A percentile compares a stretch with the other conserved stretches of the same genome.
Conservation (phyloP, 2,113 vertebrate species). For the Cottus gobio region DNA sequence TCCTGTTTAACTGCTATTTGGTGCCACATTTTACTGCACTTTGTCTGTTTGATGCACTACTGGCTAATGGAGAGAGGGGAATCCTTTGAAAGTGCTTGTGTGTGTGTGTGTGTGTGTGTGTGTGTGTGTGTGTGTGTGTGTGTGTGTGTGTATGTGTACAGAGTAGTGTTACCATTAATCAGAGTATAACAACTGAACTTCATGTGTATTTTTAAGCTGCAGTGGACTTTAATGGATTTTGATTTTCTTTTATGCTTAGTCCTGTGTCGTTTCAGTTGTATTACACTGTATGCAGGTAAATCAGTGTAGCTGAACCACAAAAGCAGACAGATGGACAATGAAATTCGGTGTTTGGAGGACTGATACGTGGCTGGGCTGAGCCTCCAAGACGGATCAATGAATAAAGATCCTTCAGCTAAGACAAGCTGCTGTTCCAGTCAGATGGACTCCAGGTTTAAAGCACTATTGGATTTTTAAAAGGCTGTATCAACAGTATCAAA, state of each 20-base stretch:
- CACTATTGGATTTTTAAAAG: not conserved
- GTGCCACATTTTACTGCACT: slow-evolving; percentile 31
- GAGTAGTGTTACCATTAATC: slow-evolving; percentile 10
- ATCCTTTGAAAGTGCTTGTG: slow-evolving; percentile 16
- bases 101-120: not conserved
- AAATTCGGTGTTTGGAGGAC: slow-evolving; percentile 20
- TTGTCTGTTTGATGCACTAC: slow-evolving; percentile 22
- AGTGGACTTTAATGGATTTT: slow-evolving; percentile 35
- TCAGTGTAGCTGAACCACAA: not conserved
- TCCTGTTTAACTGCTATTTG: slow-evolving; percentile 36
- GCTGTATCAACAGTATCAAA: not conserved
- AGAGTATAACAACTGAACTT: slow-evolving; percentile 5
- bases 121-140: slow-evolving; percentile 2
- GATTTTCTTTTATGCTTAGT: not conserved
- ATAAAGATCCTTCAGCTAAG: slow-evolving; percentile 25
- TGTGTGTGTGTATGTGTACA: not conserved
- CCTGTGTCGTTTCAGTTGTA: slow-evolving; percentile 17
- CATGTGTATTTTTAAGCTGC: slow-evolving; percentile 4
- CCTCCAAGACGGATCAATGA: slow-evolving; percentile 15
- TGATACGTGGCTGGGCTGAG: slow-evolving; percentile 13
- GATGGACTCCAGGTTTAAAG: not conserved
- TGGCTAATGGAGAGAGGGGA: slow-evolving; percentile 32
- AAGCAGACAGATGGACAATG: slow-evolving; percentile 24
- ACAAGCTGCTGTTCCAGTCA: slow-evolving; percentile 16
- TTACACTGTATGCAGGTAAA: not conserved